Percentiles rank a stretch among this genome's conserved stretches.
Evolutionary conservation across 2,888 invertebrate genomes (phyloP).

Genomic region (Silvanus unidentatus): DNA sequence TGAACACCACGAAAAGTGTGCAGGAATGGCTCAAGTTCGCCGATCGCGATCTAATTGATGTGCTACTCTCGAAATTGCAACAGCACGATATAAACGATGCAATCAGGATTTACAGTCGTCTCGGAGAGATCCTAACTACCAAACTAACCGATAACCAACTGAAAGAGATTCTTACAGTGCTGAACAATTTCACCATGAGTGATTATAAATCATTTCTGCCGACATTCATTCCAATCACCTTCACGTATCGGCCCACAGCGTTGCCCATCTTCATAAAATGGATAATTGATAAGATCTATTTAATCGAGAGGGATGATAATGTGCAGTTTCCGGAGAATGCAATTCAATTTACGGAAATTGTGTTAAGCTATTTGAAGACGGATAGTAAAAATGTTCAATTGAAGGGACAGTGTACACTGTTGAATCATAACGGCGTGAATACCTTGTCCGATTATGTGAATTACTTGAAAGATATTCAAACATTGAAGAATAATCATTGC

Average conservation of each 20-base stretch:
- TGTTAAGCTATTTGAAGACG: slow-evolving; percentile 27
- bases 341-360: slow-evolving; percentile 15
- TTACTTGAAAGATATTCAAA: slow-evolving; percentile 7
- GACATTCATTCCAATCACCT: slow-evolving; percentile 32
- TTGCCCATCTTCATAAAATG: slow-evolving; percentile 31
- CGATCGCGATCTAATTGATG: too few species aligned
- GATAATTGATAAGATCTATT: slow-evolving; percentile 28
- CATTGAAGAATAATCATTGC: slow-evolving; percentile 27
- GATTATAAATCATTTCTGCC: slow-evolving; percentile 27
- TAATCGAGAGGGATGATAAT: slow-evolving; percentile 25
- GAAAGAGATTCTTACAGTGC: too few species aligned
- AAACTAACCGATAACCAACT: too few species aligned
- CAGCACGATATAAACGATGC: too few species aligned
- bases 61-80: too few species aligned
- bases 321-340: slow-evolving; percentile 40
- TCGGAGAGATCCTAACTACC: too few species aligned
- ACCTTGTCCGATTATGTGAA: background rate
- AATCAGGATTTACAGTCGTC: too few species aligned
- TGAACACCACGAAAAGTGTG: too few species aligned
- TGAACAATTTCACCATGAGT: too few species aligned
- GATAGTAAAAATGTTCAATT: slow-evolving; percentile 9
- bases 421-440: background rate
- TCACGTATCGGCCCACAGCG: slow-evolving; percentile 27
- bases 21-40: too few species aligned
- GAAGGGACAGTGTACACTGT: background rate